A percentile compares a stretch with the other conserved stretches of the same genome.
Evolutionary conservation across 1,140 invertebrate species (phyloP).

Genomic region (Micrasema longulum): DNA sequence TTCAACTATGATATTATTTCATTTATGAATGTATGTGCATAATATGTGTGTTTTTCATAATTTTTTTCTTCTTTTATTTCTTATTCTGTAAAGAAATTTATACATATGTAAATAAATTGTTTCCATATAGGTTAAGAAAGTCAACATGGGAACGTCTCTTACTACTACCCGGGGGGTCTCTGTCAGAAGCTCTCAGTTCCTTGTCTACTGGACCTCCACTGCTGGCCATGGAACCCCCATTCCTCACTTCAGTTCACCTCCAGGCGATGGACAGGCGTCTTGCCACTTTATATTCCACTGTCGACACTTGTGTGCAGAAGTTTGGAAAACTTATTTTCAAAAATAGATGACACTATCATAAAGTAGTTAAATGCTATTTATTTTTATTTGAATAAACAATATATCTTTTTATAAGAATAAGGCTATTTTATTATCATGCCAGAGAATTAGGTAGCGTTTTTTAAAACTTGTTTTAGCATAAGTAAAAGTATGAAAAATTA

Average conservation of each 20-base stretch:
- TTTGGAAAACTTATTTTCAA: slow-evolving; percentile 63
- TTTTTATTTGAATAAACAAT: too few relatives aligned
- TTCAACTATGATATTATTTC: too few relatives aligned
- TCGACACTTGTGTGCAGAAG: slow-evolving; percentile 77
- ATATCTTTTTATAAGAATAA: too few relatives aligned
- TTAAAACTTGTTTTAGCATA: too few relatives aligned
- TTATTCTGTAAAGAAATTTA: background rate
- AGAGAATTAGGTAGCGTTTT: too few relatives aligned
- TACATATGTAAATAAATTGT: background rate
- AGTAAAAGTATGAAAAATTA: too few relatives aligned
- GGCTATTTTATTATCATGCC: too few relatives aligned
- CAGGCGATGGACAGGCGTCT: slow-evolving; percentile 84
- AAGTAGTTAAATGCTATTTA: too few relatives aligned
- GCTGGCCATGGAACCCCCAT: slow-evolving; percentile 66
- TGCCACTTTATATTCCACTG: slow-evolving; percentile 76
- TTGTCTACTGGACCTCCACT: slow-evolving; percentile 59
- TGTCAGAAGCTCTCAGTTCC: slow-evolving; percentile 69
- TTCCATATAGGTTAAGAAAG: slow-evolving; percentile 68
- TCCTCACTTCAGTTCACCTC: slow-evolving; percentile 79
- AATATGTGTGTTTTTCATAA: too few relatives aligned
- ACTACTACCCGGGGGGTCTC: slow-evolving; percentile 74
- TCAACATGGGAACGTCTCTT: slow-evolving; percentile 78
- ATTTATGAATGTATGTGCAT: too few relatives aligned
- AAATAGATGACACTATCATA: slow-evolving; percentile 26
- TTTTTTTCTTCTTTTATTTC: too few relatives aligned